Evolutionary conservation across 2,888 invertebrate genomes (phyloP), one percentile per base, ranked within the genome.

Genomic region (Ochlodes sylvanus): DNA sequence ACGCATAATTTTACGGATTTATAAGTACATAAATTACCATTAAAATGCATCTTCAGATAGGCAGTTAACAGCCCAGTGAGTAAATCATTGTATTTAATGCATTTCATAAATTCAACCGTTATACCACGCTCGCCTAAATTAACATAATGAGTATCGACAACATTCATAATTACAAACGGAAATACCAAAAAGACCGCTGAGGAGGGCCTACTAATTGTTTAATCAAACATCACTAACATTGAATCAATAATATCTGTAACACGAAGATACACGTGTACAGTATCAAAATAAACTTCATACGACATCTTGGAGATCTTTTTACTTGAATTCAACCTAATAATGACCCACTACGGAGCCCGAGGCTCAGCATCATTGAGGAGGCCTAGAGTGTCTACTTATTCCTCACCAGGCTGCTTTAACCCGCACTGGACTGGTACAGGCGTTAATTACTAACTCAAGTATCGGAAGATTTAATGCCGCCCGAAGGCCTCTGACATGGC

Each of bases 121-220:
- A 63, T 44, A n/a, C 21, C 21, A 50, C 17, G 60, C 41, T 63
- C 38, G 54, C 41, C 27, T 54, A 58, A 47, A 65, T 65, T 65
- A 69, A 42, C 61, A 69, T 69, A 70, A 70, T 67, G 63, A 65
- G 65, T 66, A 61, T 71, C 63, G 60, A 70, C 61, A 70, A 70
- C 64, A 71, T 70, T 64, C 54, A 68, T 72, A 63, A 66, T 68
- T 63, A 69, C 70, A 70, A 71, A 68, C 69, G 73, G 71, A 69
- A 70, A 73, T 73, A 72, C 54, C 66, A 17, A 32, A 60, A 41
- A 54, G 21, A 54, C 52, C 41, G 42, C n/a, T 44, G 58, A 58
- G 57, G 32, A 44, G 60, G 12, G 60, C 52, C 50, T 34, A 44
- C 66, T 66, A 66, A 66, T 60, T 66, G 60, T 61, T 42, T 14